A percentile compares a stretch with the other conserved stretches of the same genome.
Evolutionary conservation across 2,113 vertebrate species (phyloP).

Genomic region (Gobius niger): DNA sequence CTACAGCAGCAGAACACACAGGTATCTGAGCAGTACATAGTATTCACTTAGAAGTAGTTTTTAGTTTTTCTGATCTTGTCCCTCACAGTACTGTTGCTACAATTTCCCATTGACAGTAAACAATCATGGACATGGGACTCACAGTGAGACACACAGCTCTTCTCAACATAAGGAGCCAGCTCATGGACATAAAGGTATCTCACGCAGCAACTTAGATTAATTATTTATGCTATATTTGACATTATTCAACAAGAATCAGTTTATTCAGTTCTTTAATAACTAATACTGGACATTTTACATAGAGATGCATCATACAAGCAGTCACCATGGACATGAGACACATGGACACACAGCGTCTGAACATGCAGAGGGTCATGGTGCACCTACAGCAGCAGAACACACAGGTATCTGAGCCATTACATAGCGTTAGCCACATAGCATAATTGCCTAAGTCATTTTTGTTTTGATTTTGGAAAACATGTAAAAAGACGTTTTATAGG

Average conservation of each 20-base stretch:
- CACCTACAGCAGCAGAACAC: not conserved
- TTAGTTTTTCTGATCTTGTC: not conserved
- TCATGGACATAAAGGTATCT: no score
- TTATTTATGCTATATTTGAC: no score
- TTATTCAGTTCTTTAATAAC: no score
- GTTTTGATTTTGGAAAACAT: no score
- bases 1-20: no score
- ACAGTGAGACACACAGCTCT: not conserved
- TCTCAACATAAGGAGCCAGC: no score
- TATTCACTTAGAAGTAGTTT: not conserved
- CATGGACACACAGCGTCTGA: slow-evolving; percentile 5
- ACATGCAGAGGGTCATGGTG: not conserved
- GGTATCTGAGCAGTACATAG: not conserved
- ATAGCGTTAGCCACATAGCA: no score
- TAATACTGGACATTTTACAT: not conserved
- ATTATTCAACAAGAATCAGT: no score
- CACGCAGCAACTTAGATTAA: no score
- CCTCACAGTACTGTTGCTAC: no score
- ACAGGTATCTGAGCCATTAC: not conserved
- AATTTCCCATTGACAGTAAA: not conserved
- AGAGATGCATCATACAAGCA: not conserved
- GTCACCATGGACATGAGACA: not conserved
- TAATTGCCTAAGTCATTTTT: no score
- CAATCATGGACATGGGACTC: not conserved
- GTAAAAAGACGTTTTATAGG: no score